Evolutionary conservation across 2,113 vertebrate genomes (phyloP), one percentile per base, ranked within the genome.

Genomic region (Halichoerus grypus): DNA sequence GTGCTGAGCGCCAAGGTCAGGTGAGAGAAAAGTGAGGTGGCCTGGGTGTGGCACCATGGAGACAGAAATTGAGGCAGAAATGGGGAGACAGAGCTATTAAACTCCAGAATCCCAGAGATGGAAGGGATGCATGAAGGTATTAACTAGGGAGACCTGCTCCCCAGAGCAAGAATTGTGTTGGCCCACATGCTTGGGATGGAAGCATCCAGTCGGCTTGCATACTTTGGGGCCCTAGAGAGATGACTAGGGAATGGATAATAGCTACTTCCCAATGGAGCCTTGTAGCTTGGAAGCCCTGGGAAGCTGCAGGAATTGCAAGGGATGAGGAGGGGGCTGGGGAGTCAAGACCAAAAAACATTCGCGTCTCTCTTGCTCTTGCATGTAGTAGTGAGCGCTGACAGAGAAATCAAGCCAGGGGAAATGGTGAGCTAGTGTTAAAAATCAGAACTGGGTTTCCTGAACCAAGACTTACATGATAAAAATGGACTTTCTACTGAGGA

Each of bases 191-290:
- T 74, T 36, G 51, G 31, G 49, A 67, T 33, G 72, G 57, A 85
- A 28, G 46, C 24, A 3, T 31, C n/a, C 9, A 16, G 2, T 51
- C 1, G 7, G 7, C 55, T 22, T n/a, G 46, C 3, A 5, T n/a
- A 12, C 16, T 28, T 65, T 7, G 21, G 57, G 31, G 31, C 5
- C 36, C 18, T 7, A n/a, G 55, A 69, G 81, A 91, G 53, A 12
- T 59, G 18, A 51, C 33, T 1, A 0, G 18, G 19, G 46, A 49
- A 22, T 31, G 46, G 46, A 4, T 0, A 39, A 46, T 5, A n/a
- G 39, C 33, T 55, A 12, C 22, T 51, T 88, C 22, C 11, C 49
- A 7, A 1, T 19, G 53, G 89, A 72, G 16, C 15, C 39, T 67
- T 0, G 26, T 49, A 22, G 55, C 49, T 26, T 39, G 53, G 88